Base-by-base conservation (phyloP, 2,113 vertebrate species). In the Hypanus sabinus region DNA sequence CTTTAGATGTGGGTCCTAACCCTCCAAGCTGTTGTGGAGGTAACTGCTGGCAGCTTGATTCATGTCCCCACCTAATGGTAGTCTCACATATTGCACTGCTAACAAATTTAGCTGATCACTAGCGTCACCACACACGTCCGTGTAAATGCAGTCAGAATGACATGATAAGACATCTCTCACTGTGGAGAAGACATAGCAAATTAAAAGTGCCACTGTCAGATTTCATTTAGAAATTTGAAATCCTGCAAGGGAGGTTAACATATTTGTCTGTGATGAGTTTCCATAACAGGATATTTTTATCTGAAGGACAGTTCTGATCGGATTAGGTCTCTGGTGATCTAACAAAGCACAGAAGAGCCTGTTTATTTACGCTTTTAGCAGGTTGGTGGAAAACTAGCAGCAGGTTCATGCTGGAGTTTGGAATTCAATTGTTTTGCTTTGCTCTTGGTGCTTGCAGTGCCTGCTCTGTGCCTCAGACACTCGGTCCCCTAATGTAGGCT, bases 341-440 rank as follows among this genome's bases (percentile, higher is more conserved):
- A 65, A 60, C 85, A 90, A 60, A 36, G 30, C 16, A 14, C 60
- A 65, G n/a, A 33, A 68, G 60, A n/a, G 85, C 57, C 57, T 90
- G 85, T 90, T 90, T 90, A 90, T 90, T 90, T 90, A 90, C 60
- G 36, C 85, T 90, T 22, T 33, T 20, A 90, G 6, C 85, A 90
- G 30, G 12, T 60, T 20, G 62, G 30, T 2, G 60, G 85, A 90
- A 90, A 90, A n/a, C 30, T n/a, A 90, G 85, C 85, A 62, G 14
- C 57, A 65, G 85, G 30, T n/a, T 60, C 8, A 5, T 16, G 11
- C 24, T 62, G 60, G 30, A 65, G 65, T 90, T 33, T 90, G 85
- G 38, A 65, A 24, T 65, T 65, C 12, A 36, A 68, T 6, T 7
- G 4, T 60, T 22, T 65, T 65, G 46, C 27, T 87, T 90, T 90